Percentiles rank a stretch among this genome's conserved stretches.
Conservation (phyloP, 2,113 vertebrate genomes). For the Marmota monax region DNA sequence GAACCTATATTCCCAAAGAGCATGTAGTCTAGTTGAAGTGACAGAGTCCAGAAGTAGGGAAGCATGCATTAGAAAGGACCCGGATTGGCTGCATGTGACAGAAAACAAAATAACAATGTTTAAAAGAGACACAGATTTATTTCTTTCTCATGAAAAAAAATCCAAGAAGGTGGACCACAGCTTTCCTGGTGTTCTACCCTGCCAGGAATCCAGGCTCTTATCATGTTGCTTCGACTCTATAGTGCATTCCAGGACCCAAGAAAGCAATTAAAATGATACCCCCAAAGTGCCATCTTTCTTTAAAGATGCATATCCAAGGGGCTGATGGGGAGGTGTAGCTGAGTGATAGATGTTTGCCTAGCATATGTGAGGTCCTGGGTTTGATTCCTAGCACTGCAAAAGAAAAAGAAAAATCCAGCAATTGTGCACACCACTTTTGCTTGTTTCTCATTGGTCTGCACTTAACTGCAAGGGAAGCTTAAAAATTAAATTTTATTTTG, state of each 20-base stretch:
- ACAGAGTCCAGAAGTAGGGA: not conserved
- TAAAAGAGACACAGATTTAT: not conserved
- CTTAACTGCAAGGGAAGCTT: not conserved
- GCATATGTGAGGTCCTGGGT: not conserved
- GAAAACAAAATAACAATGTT: conserved; percentile 25
- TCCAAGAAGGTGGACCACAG: not conserved
- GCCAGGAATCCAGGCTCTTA: not conserved
- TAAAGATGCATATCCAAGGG: not conserved
- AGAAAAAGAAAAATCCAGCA: not conserved
- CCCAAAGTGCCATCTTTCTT: not conserved
- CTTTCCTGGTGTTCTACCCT: not conserved
- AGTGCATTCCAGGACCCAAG: not conserved
- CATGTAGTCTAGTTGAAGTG: not conserved
- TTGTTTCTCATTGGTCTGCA: not conserved
- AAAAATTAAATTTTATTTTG: not conserved
- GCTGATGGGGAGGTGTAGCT: too few species aligned
- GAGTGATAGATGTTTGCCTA: not conserved
- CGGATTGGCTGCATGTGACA: not conserved
- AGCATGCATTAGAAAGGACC: not conserved
- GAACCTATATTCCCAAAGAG: conserved; percentile 63
- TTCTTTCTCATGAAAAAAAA: not conserved
- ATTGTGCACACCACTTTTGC: not conserved
- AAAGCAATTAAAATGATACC: not conserved
- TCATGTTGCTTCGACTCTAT: not conserved
- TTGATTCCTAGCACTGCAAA: not conserved